Conservation (phyloP, 1,140 invertebrate species). For the Teleogryllus occipitalis region DNA sequence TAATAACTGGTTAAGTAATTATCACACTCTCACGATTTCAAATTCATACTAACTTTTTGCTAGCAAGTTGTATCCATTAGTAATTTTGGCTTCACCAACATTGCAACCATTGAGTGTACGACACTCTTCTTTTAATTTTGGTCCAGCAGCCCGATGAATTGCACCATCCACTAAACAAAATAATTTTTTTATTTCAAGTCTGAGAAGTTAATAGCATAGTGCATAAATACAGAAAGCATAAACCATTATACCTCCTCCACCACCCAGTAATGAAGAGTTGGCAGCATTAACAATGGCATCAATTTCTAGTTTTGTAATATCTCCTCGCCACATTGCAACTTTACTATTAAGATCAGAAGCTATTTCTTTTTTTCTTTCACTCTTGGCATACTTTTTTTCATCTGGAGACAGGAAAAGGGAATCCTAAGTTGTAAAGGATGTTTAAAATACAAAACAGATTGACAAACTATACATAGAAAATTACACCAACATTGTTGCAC, state of each 20-base stretch:
- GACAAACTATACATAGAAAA: too few relatives aligned
- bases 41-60: slow-evolving; percentile 53
- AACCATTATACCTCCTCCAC: slow-evolving; percentile 57
- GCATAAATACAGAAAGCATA: neutral
- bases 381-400: neutral
- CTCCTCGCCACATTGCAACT: slow-evolving; percentile 62
- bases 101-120: slow-evolving; percentile 57
- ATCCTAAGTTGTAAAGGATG: neutral
- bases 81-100: slow-evolving; percentile 73
- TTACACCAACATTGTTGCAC: neutral
- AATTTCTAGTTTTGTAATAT: slow-evolving; percentile 81
- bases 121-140: slow-evolving; percentile 61
- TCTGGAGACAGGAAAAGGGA: neutral
- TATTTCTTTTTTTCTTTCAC: slow-evolving; percentile 34
- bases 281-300: slow-evolving; percentile 92
- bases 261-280: slow-evolving; percentile 66
- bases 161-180: slow-evolving; percentile 63
- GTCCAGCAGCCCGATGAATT: slow-evolving; percentile 71
- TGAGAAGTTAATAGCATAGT: neutral
- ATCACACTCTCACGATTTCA: too few relatives aligned
- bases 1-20: too few relatives aligned
- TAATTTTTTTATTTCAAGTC: neutral
- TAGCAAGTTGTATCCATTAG: slow-evolving; percentile 67
- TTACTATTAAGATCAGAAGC: slow-evolving; percentile 46
- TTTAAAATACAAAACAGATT: neutral